Conservation (phyloP, 2,888 invertebrate genomes). For the Xanthia icteritia region DNA sequence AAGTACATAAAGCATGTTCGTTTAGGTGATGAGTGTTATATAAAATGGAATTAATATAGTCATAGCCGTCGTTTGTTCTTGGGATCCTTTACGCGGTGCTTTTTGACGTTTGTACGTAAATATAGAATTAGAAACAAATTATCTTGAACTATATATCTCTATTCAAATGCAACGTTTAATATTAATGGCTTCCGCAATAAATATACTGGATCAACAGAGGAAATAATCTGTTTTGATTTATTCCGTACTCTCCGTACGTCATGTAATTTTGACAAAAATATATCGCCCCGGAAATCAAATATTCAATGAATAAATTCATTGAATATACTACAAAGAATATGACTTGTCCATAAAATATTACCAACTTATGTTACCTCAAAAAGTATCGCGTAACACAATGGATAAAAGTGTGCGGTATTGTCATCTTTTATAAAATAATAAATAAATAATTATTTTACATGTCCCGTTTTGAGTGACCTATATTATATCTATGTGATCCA, state of each 20-base stretch:
- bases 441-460: slow-evolving; percentile 72
- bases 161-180: slow-evolving; percentile 47
- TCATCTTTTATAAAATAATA: slow-evolving; percentile 78
- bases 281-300: not conserved
- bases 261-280: slow-evolving; percentile 26
- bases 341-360: slow-evolving; percentile 17
- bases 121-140: slow-evolving; percentile 47
- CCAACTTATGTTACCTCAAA: slow-evolving; percentile 49
- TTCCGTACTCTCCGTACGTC: slow-evolving; percentile 28
- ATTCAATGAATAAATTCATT: slow-evolving; percentile 12
- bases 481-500: slow-evolving; percentile 80
- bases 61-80: slow-evolving; percentile 80
- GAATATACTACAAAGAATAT: not conserved
- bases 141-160: slow-evolving; percentile 49
- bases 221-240: slow-evolving; percentile 54
- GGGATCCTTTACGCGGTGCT: slow-evolving; percentile 64
- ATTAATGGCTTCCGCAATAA: slow-evolving; percentile 59
- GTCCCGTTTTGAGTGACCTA: slow-evolving; percentile 82
- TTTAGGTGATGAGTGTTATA: slow-evolving; percentile 86
- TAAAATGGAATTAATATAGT: slow-evolving; percentile 82
- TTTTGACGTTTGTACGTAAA: slow-evolving; percentile 59
- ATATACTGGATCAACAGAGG: slow-evolving; percentile 43
- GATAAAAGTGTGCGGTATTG: slow-evolving; percentile 71
- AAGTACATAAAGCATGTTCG: slow-evolving; percentile 81
- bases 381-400: slow-evolving; percentile 60